Conservation (phyloP, 2,797 vertebrate species). For the Hippoglossus hippoglossus region DNA sequence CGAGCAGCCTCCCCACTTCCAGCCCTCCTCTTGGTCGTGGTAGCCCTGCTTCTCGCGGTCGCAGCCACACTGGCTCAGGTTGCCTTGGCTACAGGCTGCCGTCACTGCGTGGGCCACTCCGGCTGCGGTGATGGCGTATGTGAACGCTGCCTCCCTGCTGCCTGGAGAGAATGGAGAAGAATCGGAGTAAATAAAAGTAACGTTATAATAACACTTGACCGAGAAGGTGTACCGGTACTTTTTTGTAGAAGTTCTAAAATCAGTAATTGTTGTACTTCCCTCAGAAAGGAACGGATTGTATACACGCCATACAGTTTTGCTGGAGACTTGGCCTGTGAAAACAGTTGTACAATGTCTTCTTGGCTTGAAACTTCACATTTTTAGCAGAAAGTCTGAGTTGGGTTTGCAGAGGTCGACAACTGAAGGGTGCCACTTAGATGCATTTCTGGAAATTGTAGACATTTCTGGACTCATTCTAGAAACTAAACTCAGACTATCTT, state of each 20-base stretch:
- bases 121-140: conserved; percentile 96
- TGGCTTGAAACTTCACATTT: not conserved
- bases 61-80: conserved; percentile 98
- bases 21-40: conserved; percentile 96
- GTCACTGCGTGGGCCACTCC: conserved; percentile 97
- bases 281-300: not conserved
- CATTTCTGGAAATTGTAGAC: not conserved
- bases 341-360: not conserved
- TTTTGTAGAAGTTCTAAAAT: not conserved
- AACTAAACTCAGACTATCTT: not conserved
- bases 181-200: conserved; percentile 19
- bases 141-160: conserved; percentile 98
- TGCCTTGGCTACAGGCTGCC: conserved; percentile 96
- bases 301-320: not conserved
- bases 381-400: not conserved
- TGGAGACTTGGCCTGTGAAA: not conserved
- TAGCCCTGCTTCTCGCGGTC: conserved; percentile 98
- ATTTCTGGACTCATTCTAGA: not conserved
- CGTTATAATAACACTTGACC: not conserved
- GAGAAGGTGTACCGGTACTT: no score
- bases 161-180: conserved; percentile 81
- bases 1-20: conserved; percentile 99
- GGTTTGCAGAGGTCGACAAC: not conserved
- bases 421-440: not conserved
- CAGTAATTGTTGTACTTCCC: not conserved